A percentile compares a stretch with the other conserved stretches of the same genome.
phyloP scores from a whole-genome alignment of 2,797 vertebrate genomes.

The Spinibarbus caldwelli region DNA sequence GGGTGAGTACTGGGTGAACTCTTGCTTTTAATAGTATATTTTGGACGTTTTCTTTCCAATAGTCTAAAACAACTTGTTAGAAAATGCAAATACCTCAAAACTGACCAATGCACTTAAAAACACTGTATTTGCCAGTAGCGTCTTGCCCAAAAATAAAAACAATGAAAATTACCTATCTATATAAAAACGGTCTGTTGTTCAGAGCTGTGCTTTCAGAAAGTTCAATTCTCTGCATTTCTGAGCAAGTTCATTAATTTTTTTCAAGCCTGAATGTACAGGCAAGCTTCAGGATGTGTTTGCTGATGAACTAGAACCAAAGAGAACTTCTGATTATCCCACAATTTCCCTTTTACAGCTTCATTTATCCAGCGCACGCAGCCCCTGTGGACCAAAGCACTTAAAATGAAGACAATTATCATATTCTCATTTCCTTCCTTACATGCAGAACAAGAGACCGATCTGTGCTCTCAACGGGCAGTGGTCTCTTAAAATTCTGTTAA shows the following conservation, averaged over 20 bases:
- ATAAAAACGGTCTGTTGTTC: background rate
- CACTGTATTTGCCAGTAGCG: background rate
- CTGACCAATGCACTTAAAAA: background rate
- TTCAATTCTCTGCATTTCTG: slow-evolving; percentile 17
- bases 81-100: slow-evolving; percentile 1
- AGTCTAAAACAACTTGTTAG: background rate
- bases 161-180: background rate
- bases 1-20: too few species aligned
- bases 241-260: slow-evolving; percentile 30
- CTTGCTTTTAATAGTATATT: background rate
- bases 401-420: slow-evolving; percentile 35
- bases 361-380: slow-evolving; percentile 26
- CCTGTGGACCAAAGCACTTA: slow-evolving; percentile 36
- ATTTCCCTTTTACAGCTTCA: slow-evolving; percentile 37
- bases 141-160: background rate
- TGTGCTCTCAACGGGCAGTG: background rate
- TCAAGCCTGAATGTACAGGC: slow-evolving; percentile 26
- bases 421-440: slow-evolving; percentile 34
- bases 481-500: slow-evolving; percentile 14
- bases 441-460: slow-evolving; percentile 31
- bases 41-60: background rate
- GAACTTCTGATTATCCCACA: slow-evolving; percentile 42
- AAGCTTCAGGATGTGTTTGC: slow-evolving; percentile 29
- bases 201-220: background rate
- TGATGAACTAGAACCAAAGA: slow-evolving; percentile 36